Evolutionary conservation across 2,888 invertebrate genomes (phyloP).

Genomic region (Metellina segmentata): DNA sequence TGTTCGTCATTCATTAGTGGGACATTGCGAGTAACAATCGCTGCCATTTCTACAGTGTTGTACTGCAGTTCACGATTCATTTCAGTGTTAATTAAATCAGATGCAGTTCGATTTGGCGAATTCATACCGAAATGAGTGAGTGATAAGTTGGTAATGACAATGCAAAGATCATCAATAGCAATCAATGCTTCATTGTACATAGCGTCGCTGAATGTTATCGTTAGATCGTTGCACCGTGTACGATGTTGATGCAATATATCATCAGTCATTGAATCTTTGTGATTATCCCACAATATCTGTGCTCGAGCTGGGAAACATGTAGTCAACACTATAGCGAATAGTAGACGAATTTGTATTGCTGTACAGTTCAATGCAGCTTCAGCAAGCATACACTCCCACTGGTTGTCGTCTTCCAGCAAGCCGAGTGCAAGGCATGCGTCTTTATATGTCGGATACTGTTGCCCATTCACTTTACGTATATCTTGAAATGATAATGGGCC

Average conservation of each 20-base stretch:
- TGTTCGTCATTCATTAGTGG: constrained; percentile 39
- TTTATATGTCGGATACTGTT: constrained; percentile 51
- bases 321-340: constrained; percentile 46
- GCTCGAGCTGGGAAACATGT: too few species aligned
- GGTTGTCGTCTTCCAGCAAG: constrained; percentile 57
- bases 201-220: constrained; percentile 41
- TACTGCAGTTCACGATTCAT: constrained; percentile 35
- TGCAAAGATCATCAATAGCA: constrained; percentile 59
- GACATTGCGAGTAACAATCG: constrained; percentile 39
- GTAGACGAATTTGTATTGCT: constrained; percentile 49
- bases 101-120: too few species aligned
- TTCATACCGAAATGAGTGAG: too few species aligned
- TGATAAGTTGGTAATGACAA: constrained; percentile 43
- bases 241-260: constrained; percentile 50
- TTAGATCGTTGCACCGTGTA: constrained; percentile 52
- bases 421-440: constrained; percentile 53
- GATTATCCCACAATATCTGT: too few species aligned
- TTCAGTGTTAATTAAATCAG: too few species aligned
- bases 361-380: constrained; percentile 50
- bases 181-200: constrained; percentile 65
- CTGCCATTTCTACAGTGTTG: constrained; percentile 40
- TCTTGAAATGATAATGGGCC: too few species aligned
- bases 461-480: too few species aligned
- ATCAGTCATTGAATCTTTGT: constrained; percentile 49
- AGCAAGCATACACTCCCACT: constrained; percentile 55